Evolutionary conservation across 2,888 invertebrate species (phyloP).

Genomic region (Leistus spinibarbis): DNA sequence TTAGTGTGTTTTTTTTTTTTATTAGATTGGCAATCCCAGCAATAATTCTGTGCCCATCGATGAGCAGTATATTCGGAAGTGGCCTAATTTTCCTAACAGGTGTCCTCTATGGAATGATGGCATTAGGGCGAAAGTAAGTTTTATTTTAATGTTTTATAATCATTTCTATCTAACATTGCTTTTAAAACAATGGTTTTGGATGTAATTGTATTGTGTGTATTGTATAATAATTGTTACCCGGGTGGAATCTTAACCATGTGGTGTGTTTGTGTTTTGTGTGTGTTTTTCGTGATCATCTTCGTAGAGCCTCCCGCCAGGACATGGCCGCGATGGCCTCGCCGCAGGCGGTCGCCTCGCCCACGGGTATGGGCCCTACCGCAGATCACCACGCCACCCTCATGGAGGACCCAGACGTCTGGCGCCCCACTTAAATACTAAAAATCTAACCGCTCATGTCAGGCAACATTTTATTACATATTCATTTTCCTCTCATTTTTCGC

Average conservation of each 20-base stretch:
- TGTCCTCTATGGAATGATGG: slow-evolving; percentile 91
- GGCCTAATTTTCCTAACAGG: slow-evolving; percentile 89
- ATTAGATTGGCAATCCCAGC: slow-evolving; percentile 80
- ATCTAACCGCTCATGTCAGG: slow-evolving; percentile 49
- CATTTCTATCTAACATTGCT: slow-evolving; percentile 21
- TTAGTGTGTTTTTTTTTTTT: slow-evolving; percentile 45
- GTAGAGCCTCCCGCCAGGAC: slow-evolving; percentile 82
- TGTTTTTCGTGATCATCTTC: slow-evolving; percentile 31
- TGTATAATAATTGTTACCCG: slow-evolving; percentile 7
- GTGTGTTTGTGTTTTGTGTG: slow-evolving; percentile 42
- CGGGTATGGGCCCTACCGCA: slow-evolving; percentile 61
- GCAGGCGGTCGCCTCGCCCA: slow-evolving; percentile 64
- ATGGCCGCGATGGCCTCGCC: slow-evolving; percentile 82
- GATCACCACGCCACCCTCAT: slow-evolving; percentile 83
- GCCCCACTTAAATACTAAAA: slow-evolving; percentile 77
- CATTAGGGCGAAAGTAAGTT: slow-evolving; percentile 93
- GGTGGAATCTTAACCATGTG: slow-evolving; percentile 26
- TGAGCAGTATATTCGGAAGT: slow-evolving; percentile 83
- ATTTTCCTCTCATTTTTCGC: slow-evolving; percentile 16
- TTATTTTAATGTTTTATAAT: background rate
- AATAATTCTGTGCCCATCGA: slow-evolving; percentile 75
- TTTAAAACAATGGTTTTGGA: slow-evolving; percentile 20
- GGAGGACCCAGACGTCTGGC: slow-evolving; percentile 94
- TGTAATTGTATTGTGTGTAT: background rate
- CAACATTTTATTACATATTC: slow-evolving; percentile 35